Evolutionary conservation across 30 jellyfish, hydroid and myxozoan genomes (phyloP).

Genomic region (Rhopilema esculentum): DNA sequence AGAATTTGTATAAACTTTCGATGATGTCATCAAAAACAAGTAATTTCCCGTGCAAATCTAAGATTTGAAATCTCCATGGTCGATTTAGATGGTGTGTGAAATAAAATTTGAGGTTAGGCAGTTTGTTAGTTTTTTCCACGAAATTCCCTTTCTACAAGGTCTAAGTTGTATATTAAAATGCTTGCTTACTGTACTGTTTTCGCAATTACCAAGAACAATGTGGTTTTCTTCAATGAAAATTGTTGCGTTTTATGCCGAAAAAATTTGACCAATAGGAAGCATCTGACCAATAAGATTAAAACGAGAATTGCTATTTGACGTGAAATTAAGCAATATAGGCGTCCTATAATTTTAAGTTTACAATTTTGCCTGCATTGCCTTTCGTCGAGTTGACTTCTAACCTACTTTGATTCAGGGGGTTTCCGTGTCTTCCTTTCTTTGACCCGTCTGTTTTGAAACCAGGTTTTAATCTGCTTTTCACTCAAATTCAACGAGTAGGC

Average conservation of each 20-base stretch:
- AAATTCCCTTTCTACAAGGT: too few species aligned
- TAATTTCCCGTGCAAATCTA: background rate
- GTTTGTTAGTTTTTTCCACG: too few species aligned
- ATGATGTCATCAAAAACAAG: background rate
- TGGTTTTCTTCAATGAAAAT: too few species aligned
- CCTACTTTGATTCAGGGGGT: slow-evolving; percentile 9
- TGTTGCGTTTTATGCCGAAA: too few species aligned
- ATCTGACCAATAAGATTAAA: too few species aligned
- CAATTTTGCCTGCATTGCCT: background rate
- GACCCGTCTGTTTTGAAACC: slow-evolving; percentile 96
- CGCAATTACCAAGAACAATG: too few species aligned
- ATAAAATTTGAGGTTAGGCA: too few species aligned
- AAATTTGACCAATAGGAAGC: too few species aligned
- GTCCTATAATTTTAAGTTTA: background rate
- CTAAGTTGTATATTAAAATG: too few species aligned
- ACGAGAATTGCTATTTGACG: background rate
- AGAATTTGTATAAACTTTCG: background rate
- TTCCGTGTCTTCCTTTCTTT: slow-evolving; percentile 88
- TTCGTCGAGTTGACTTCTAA: background rate
- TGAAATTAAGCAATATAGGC: too few species aligned
- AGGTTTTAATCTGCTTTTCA: slow-evolving; percentile 92
- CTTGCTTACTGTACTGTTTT: too few species aligned
- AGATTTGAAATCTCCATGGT: background rate
- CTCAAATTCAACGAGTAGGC: slow-evolving; percentile 88
- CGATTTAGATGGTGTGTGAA: too few species aligned